Percentiles rank a stretch among this genome's conserved stretches.
These are phyloP conservation scores for Gobio gobio DNA, from an alignment of 2,113 vertebrate species.

Conservation along the genomic window DNA sequence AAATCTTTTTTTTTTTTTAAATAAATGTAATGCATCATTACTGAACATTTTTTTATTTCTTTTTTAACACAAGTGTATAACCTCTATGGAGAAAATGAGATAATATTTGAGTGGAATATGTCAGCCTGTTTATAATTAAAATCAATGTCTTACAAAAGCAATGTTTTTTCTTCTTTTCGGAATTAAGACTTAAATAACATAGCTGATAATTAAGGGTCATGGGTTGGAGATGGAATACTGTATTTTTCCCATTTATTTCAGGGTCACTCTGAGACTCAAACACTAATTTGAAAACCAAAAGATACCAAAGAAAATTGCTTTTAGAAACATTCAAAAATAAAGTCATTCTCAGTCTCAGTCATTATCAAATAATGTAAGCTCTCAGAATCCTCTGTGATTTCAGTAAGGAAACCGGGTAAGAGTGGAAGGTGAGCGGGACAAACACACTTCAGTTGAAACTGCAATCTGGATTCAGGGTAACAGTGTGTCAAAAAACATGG, in stretches of 20 bases:
- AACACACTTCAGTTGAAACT: not conserved
- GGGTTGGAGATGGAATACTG: not conserved
- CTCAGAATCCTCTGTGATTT: not conserved
- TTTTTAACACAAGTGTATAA: not conserved
- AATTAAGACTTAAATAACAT: not conserved
- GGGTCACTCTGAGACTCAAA: not conserved
- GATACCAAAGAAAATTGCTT: slow-evolving; percentile 16
- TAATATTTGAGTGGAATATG: not conserved
- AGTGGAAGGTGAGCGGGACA: not conserved
- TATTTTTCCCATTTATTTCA: not conserved
- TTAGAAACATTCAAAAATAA: slow-evolving; percentile 1
- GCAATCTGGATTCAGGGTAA: slow-evolving; percentile 7
- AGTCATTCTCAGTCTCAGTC: not conserved
- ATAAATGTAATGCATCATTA: not conserved
- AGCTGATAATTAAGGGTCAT: slow-evolving; percentile 41
- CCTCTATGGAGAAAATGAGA: not conserved
- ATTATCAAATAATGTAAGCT: slow-evolving; percentile 9
- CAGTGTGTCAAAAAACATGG: not conserved
- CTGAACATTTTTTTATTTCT: no score
- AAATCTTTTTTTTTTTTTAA: no score
- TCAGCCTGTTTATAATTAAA: slow-evolving; percentile 66
- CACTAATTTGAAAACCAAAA: not conserved
- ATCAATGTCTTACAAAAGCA: slow-evolving; percentile 73
- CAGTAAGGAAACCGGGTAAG: not conserved
- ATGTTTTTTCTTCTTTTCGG: slow-evolving; percentile 63